A percentile compares a stretch with the other conserved stretches of the same genome.
Evolutionary conservation across 1,140 invertebrate genomes (phyloP).

Genomic region (Meteorus sp.): DNA sequence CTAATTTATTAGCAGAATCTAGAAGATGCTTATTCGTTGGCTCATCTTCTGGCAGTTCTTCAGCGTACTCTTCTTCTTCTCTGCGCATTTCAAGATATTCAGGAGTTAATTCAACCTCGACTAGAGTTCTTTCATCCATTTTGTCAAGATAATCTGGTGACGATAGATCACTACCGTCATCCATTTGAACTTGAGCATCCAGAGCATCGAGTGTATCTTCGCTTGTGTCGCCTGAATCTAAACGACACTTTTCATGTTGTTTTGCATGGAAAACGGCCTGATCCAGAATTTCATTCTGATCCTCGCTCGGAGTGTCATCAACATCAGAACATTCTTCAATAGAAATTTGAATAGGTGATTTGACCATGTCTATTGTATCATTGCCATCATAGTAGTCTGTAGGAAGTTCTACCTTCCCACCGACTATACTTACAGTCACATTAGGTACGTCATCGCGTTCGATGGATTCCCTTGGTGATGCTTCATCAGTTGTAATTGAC

Average conservation of each 20-base stretch:
- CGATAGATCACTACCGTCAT: conserved; percentile 49
- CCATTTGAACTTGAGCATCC: conserved; percentile 51
- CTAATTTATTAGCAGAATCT: conserved; percentile 40
- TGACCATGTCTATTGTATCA: conserved; percentile 49
- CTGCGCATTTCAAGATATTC: conserved; percentile 55
- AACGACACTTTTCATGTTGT: conserved; percentile 42
- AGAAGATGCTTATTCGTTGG: conserved; percentile 33
- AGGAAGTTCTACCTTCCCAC: conserved; percentile 25
- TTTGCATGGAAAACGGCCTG: conserved; percentile 44
- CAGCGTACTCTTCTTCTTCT: conserved; percentile 47
- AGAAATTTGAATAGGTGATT: conserved; percentile 57
- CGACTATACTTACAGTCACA: conserved; percentile 37
- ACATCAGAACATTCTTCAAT: conserved; percentile 58
- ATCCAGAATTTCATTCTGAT: conserved; percentile 42
- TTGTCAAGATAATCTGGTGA: conserved; percentile 56
- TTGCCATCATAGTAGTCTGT: conserved; percentile 43
- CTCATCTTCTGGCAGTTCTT: conserved; percentile 55
- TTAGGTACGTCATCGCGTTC: conserved; percentile 51
- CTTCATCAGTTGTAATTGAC: conserved; percentile 37
- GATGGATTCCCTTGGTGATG: conserved; percentile 39
- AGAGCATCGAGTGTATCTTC: conserved; percentile 56
- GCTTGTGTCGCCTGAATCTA: conserved; percentile 50
- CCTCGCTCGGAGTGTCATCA: conserved; percentile 43
- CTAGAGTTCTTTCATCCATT: conserved; percentile 55
- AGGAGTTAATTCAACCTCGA: conserved; percentile 54